Conservation (phyloP, 2,113 vertebrate genomes). For the Dolichallabes microphthalmus region DNA sequence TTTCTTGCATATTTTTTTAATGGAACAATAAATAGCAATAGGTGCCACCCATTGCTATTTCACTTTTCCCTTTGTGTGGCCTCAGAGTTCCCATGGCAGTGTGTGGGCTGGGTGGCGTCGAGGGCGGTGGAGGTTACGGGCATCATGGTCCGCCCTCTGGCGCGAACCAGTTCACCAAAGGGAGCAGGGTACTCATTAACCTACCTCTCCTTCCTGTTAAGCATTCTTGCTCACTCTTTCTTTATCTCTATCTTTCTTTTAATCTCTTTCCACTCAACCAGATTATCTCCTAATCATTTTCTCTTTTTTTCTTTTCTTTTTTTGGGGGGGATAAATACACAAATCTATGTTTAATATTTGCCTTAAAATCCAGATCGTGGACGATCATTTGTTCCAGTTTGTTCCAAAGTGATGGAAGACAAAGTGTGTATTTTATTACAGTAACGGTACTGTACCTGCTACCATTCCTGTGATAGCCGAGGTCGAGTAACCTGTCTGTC, state of each 20-base stretch:
- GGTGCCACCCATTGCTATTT: slow-evolving; percentile 1
- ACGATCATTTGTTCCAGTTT: not conserved
- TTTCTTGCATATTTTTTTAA: slow-evolving; percentile 30
- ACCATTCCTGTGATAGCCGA: slow-evolving; percentile 90
- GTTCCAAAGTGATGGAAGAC: not conserved
- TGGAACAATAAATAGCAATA: not conserved
- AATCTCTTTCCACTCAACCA: not conserved
- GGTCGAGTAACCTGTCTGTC: slow-evolving; percentile 83
- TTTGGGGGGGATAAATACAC: not conserved
- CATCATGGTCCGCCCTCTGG: slow-evolving; percentile 65
- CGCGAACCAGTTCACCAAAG: slow-evolving; percentile 53
- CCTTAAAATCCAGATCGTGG: not conserved
- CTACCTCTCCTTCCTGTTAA: slow-evolving; percentile 67
- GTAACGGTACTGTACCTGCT: slow-evolving; percentile 75
- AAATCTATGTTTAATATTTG: not conserved
- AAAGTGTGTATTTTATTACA: not conserved
- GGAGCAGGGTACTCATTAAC: slow-evolving; percentile 73
- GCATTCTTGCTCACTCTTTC: slow-evolving; percentile 18
- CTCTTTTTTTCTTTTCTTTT: too few species aligned
- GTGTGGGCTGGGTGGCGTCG: slow-evolving; percentile 63
- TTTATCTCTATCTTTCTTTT: not conserved
- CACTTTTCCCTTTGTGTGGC: slow-evolving; percentile 61
- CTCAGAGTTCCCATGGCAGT: slow-evolving; percentile 76
- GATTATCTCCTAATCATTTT: not conserved
- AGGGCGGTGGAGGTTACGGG: slow-evolving; percentile 59